Conservation (phyloP, 2,113 vertebrate species). For the Enhydra lutris region DNA sequence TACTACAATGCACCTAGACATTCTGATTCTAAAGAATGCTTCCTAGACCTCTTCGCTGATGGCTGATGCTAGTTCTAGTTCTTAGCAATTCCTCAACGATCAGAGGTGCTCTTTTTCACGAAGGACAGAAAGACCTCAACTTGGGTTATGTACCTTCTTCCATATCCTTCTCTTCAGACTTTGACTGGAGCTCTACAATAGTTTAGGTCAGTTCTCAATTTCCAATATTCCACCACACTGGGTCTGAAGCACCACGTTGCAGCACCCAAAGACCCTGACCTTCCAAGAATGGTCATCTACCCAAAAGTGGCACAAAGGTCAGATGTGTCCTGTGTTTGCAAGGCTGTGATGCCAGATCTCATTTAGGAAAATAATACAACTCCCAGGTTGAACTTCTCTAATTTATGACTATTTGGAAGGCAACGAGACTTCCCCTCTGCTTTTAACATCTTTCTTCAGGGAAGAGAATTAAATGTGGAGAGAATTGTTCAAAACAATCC, state of each 20-base stretch:
- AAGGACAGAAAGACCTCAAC: not conserved
- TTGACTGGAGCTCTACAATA: not conserved
- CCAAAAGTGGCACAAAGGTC: not conserved
- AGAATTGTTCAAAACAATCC: slow-evolving; percentile 7
- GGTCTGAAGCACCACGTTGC: not conserved
- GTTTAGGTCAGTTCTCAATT: not conserved
- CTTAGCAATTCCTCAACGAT: not conserved
- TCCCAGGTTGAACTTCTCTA: not conserved
- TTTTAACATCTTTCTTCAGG: not conserved
- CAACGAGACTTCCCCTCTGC: not conserved
- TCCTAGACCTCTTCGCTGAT: not conserved
- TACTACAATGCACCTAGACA: not conserved
- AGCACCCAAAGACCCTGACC: not conserved
- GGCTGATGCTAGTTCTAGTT: not conserved
- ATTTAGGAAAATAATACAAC: not conserved
- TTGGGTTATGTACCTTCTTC: not conserved
- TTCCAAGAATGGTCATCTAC: not conserved
- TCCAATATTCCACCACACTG: not conserved
- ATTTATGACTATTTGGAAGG: not conserved
- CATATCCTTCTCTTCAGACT: not conserved
- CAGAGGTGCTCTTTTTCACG: not conserved
- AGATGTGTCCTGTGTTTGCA: not conserved
- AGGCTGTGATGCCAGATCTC: not conserved
- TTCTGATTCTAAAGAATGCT: not conserved
- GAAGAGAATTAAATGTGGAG: not conserved